Conservation (phyloP, 1,140 invertebrate species). For the Cydia amplana region DNA sequence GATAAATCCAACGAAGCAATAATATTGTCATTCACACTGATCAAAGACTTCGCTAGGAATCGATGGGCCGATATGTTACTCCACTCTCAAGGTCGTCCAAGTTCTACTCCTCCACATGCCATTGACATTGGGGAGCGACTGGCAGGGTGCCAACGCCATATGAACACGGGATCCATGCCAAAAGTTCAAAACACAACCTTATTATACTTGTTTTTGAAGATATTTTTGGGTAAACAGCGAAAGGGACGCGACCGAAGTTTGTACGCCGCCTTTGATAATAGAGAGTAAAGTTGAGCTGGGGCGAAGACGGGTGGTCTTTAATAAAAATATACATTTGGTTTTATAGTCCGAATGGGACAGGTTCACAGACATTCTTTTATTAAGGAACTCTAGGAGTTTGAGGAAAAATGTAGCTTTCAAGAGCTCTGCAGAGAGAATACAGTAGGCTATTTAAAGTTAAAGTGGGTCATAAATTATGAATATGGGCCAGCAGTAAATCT, state of each 20-base stretch:
- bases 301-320: neutral
- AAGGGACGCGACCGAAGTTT: slow-evolving; percentile 8
- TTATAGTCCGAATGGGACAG: neutral
- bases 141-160: slow-evolving; percentile 43
- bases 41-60: slow-evolving; percentile 28
- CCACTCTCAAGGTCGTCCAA: neutral
- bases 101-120: slow-evolving; percentile 42
- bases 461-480: neutral
- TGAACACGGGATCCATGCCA: neutral
- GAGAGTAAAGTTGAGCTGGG: slow-evolving; percentile 12
- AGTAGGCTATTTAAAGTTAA: neutral
- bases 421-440: too few relatives aligned
- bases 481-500: neutral
- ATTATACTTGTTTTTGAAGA: neutral
- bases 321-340: slow-evolving; percentile 15
- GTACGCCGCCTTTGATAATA: slow-evolving; percentile 10
- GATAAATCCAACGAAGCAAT: slow-evolving; percentile 9
- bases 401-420: slow-evolving; percentile 1
- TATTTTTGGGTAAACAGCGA: neutral
- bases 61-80: slow-evolving; percentile 9
- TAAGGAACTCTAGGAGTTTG: neutral
- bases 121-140: slow-evolving; percentile 59
- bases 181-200: slow-evolving; percentile 17
- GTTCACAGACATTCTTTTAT: neutral
- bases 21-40: slow-evolving; percentile 27